A percentile compares a stretch with the other conserved stretches of the same genome.
These are phyloP conservation scores for Steromphala cineraria DNA, from an alignment of 2,888 invertebrate genomes.

Conservation along the genomic window DNA sequence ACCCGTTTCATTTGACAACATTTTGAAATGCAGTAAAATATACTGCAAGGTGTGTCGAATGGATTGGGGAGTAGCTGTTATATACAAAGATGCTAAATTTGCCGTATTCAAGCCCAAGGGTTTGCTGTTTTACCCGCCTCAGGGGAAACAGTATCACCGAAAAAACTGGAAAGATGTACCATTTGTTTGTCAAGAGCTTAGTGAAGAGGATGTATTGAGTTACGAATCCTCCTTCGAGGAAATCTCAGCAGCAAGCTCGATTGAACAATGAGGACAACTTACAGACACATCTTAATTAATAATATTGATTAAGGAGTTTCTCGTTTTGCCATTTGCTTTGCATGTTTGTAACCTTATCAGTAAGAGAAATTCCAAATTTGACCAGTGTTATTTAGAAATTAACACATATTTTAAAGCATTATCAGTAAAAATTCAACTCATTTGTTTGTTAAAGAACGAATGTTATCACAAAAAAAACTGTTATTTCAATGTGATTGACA, in stretches of 20 bases:
- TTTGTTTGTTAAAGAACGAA: no score
- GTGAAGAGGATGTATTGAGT: not conserved
- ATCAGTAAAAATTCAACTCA: no score
- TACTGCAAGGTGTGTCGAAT: not conserved
- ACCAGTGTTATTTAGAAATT: no score
- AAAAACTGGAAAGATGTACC: not conserved
- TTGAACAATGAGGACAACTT: no score
- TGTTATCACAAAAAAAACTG: no score
- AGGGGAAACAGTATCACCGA: not conserved
- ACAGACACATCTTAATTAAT: no score
- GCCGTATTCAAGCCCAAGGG: not conserved
- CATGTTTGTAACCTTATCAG: no score
- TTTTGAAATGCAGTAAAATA: not conserved
- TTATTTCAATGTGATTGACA: no score
- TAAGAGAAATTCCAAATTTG: no score
- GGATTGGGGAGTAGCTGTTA: not conserved
- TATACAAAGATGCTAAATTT: not conserved
- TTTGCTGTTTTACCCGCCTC: not conserved
- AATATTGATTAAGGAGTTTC: no score
- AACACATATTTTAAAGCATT: no score
- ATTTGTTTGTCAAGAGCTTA: not conserved
- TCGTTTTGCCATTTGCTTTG: no score
- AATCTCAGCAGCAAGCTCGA: not conserved
- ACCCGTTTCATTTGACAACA: not conserved
- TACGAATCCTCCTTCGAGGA: not conserved